A percentile compares a stretch with the other conserved stretches of the same genome.
These are phyloP conservation scores for Casuarius casuarius DNA, from an alignment of 2,113 vertebrate genomes.

Conservation along the genomic window DNA sequence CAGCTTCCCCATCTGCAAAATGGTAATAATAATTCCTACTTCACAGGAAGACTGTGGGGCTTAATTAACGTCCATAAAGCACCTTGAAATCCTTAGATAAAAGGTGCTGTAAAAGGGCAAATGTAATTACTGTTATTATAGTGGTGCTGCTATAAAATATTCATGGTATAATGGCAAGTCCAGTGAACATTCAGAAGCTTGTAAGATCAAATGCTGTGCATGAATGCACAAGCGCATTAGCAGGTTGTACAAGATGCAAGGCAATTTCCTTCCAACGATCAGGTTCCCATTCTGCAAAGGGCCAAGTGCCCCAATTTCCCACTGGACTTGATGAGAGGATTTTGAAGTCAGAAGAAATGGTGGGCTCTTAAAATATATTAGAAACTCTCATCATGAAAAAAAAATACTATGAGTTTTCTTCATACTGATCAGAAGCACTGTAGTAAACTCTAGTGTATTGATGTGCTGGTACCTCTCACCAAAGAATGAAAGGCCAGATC, in stretches of 20 bases:
- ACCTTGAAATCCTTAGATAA: conserved; percentile 36
- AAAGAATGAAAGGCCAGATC: background rate
- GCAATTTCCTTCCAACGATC: background rate
- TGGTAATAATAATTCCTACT: conserved; percentile 18
- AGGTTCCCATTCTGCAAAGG: background rate
- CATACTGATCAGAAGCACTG: background rate
- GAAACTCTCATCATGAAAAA: background rate
- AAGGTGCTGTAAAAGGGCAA: conserved; percentile 63
- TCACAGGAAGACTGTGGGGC: background rate
- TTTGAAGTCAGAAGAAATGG: background rate
- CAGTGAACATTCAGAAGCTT: conserved; percentile 19
- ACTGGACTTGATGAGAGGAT: background rate
- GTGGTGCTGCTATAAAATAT: conserved; percentile 53
- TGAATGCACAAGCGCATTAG: conserved; percentile 52
- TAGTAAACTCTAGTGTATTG: background rate
- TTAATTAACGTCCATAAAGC: conserved; percentile 53
- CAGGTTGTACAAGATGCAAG: background rate
- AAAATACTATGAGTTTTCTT: background rate
- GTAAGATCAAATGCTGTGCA: conserved; percentile 56
- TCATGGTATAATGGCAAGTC: conserved; percentile 53
- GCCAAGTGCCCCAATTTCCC: background rate
- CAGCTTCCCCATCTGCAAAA: background rate
- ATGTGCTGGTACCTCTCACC: background rate
- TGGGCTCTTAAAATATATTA: background rate
- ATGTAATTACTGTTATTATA: conserved; percentile 59